phyloP scores from a whole-genome alignment of 2,797 vertebrate genomes.

The Anisognathus igniventris region DNA sequence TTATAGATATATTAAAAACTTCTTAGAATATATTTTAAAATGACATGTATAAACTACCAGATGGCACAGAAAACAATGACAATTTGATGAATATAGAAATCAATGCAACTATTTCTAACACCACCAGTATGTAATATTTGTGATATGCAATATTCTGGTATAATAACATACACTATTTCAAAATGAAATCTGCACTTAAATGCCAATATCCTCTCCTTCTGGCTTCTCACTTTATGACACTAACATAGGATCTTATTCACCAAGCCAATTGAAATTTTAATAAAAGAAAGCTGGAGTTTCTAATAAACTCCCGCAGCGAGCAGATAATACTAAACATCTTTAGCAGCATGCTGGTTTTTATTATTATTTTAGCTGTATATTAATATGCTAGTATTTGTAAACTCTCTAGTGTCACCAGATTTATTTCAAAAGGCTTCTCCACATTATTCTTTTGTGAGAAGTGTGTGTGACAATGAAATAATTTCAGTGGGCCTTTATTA shows the following conservation, averaged over 20 bases:
- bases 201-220: slow-evolving; percentile 83
- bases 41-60: slow-evolving; percentile 62
- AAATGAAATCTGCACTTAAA: slow-evolving; percentile 82
- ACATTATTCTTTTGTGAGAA: slow-evolving; percentile 71
- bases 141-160: slow-evolving; percentile 74
- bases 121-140: slow-evolving; percentile 72
- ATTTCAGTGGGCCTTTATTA: slow-evolving; percentile 39
- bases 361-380: slow-evolving; percentile 86
- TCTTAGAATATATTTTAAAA: slow-evolving; percentile 68
- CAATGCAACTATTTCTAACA: slow-evolving; percentile 69
- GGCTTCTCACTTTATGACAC: slow-evolving; percentile 84
- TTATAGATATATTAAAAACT: slow-evolving; percentile 57
- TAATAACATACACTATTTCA: slow-evolving; percentile 76
- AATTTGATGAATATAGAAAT: slow-evolving; percentile 72
- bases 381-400: slow-evolving; percentile 87
- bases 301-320: slow-evolving; percentile 85
- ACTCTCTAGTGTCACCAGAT: slow-evolving; percentile 80
- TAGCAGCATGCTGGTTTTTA: slow-evolving; percentile 85
- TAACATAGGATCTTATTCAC: slow-evolving; percentile 83
- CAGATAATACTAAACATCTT: slow-evolving; percentile 83
- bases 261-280: slow-evolving; percentile 87
- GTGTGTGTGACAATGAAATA: slow-evolving; percentile 66
- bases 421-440: slow-evolving; percentile 76
- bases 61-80: slow-evolving; percentile 66
- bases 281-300: slow-evolving; percentile 87